Evolutionary conservation across 2,797 vertebrate species (phyloP), one percentile per base, ranked within the genome.

Genomic region (Melanotaenia parkinsoni): DNA sequence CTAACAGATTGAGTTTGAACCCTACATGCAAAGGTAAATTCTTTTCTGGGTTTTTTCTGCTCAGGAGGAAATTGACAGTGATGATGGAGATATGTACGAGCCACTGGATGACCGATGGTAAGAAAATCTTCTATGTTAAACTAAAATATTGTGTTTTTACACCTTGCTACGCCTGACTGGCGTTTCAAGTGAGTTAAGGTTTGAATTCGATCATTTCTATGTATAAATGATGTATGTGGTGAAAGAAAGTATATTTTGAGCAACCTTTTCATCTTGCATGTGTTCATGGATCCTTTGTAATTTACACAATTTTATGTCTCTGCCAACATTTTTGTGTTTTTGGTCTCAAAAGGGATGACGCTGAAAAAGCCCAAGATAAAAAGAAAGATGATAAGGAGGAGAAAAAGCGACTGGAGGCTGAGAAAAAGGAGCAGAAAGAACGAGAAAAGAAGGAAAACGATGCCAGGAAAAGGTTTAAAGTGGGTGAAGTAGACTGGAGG

Each of bases 361-460:
- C 45, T 3, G 94, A 94, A 33, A 94, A 79, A 71, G 92, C 91
- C 65, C 91, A 92, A 75, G 95, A 95, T 1, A 96, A 94, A 72
- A 96, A 93, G 80, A 75, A 43, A 75, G 94, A 95, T 0, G 94
- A 95, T 37, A 98, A 96, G 74, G 95, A 95, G 60, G 95, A 95
- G 70, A 98, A 95, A 83, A 97, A 91, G 88, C 92, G 92, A 69
- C 76, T 92, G 26, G 96, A 96, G 35, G 92, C 94, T 57, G 95
- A 96, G 71, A 97, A 94, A 85, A 98, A 96, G 78, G 96, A 96
- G 75, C 96, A 97, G 80, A 98, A 94, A 77, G 96, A 97, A 58
- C 95, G 96, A 66, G 96, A 98, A 79, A 98, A 96, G 88, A 98
- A 97, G 89, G 97, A 99, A 58, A 94, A 96, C 59, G 97, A 98